These are phyloP conservation scores for Drosophila eohydei DNA, from an alignment of 2,888 invertebrate genomes.

Conservation along the genomic window DNA sequence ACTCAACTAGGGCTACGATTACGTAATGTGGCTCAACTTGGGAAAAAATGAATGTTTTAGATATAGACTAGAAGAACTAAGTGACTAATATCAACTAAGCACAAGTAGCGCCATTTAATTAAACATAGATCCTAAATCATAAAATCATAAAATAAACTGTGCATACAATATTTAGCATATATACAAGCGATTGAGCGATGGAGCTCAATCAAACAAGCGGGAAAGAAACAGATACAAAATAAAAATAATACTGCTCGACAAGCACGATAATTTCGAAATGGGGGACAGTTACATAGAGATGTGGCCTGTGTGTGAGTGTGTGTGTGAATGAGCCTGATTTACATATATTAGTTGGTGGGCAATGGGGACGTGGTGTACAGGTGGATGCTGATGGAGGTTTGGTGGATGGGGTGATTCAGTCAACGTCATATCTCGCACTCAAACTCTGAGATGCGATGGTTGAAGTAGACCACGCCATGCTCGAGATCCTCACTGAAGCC, in stretches of 20 bases:
- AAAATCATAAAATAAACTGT: slow-evolving; percentile 55
- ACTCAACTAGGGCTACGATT: slow-evolving; percentile 36
- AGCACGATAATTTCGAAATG: slow-evolving; percentile 65
- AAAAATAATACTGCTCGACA: slow-evolving; percentile 77
- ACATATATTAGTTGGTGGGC: slow-evolving; percentile 55
- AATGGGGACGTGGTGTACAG: slow-evolving; percentile 50
- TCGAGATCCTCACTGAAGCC: slow-evolving; percentile 85
- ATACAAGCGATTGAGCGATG: slow-evolving; percentile 31
- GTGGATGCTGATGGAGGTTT: slow-evolving; percentile 32
- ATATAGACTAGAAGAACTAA: slow-evolving; percentile 81
- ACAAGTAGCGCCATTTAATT: slow-evolving; percentile 69
- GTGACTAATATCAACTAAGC: slow-evolving; percentile 77
- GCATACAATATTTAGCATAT: slow-evolving; percentile 29
- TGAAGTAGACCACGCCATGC: slow-evolving; percentile 85
- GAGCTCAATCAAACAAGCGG: slow-evolving; percentile 30
- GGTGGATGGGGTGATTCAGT: slow-evolving; percentile 55
- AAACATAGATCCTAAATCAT: slow-evolving; percentile 50
- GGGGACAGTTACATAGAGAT: slow-evolving; percentile 6
- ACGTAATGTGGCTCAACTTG: slow-evolving; percentile 50
- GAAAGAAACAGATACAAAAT: slow-evolving; percentile 34
- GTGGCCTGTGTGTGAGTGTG: background rate
- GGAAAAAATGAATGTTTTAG: slow-evolving; percentile 53
- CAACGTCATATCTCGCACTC: slow-evolving; percentile 87
- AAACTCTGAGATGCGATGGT: slow-evolving; percentile 87
- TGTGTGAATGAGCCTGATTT: slow-evolving; percentile 25